Conservation (phyloP, 2,797 vertebrate genomes). For the Cossypha dichroa region DNA sequence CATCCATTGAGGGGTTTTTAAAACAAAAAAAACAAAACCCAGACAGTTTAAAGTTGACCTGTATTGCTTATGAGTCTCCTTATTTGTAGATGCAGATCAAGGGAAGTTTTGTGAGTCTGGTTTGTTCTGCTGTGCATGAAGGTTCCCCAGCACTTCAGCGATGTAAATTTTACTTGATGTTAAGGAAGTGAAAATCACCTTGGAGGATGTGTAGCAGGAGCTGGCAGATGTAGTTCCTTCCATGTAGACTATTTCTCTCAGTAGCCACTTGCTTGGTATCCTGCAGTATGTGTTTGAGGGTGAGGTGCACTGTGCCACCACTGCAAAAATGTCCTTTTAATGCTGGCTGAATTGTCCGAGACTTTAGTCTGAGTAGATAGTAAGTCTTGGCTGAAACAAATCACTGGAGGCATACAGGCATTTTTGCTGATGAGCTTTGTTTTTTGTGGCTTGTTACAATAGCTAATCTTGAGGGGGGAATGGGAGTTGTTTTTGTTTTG, state of each 20-base stretch:
- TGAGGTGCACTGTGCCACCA: neutral
- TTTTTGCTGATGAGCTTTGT: neutral
- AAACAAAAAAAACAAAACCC: too few relatives aligned
- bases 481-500: neutral
- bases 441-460: neutral
- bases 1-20: too few relatives aligned
- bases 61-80: accelerated
- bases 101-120: neutral
- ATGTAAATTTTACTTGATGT: neutral
- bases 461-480: neutral
- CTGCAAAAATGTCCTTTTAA: accelerated
- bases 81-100: neutral
- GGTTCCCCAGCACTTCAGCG: neutral
- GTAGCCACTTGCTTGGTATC: neutral
- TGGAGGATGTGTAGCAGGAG: neutral
- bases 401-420: neutral
- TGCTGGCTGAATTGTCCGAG: neutral
- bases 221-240: neutral
- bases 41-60: neutral
- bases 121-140: neutral
- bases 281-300: neutral
- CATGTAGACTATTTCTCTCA: neutral
- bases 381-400: neutral
- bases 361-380: neutral
- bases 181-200: neutral